phyloP scores from a whole-genome alignment of 2,113 vertebrate genomes.

The Castor canadensis region DNA sequence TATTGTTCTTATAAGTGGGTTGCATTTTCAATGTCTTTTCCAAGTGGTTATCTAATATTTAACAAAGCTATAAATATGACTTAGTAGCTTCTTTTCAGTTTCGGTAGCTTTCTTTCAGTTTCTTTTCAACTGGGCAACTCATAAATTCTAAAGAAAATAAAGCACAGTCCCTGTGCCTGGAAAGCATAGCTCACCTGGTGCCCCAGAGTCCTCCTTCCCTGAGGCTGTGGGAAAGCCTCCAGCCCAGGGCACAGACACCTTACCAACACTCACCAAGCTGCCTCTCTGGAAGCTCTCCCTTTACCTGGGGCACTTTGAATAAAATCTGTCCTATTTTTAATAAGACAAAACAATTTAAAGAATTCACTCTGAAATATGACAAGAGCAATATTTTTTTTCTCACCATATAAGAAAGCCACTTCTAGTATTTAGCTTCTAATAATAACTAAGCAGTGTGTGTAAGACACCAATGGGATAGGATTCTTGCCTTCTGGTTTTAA shows the following conservation, averaged over 20 bases:
- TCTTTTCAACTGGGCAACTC: neutral
- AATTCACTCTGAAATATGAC: neutral
- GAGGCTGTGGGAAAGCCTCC: neutral
- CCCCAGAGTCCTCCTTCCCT: fast-evolving
- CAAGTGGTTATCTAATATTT: neutral
- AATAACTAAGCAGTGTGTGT: neutral
- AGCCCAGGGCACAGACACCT: neutral
- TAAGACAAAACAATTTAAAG: neutral
- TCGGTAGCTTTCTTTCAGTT: too few species aligned
- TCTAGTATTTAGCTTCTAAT: neutral
- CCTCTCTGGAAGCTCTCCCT: neutral
- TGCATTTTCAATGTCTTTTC: neutral
- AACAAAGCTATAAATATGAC: neutral
- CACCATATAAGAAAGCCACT: neutral
- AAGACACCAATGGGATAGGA: neutral
- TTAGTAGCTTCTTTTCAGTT: neutral
- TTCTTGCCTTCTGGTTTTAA: neutral
- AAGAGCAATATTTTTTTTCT: neutral
- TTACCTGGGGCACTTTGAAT: neutral
- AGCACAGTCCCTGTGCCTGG: neutral
- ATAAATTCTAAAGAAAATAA: slow-evolving; percentile 13
- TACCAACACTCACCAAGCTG: neutral
- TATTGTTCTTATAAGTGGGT: neutral
- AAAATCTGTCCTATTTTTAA: slow-evolving; percentile 4
- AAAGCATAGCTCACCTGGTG: neutral